Evolutionary conservation across 2,797 vertebrate species (phyloP).

Genomic region (Helarctos malayanus): DNA sequence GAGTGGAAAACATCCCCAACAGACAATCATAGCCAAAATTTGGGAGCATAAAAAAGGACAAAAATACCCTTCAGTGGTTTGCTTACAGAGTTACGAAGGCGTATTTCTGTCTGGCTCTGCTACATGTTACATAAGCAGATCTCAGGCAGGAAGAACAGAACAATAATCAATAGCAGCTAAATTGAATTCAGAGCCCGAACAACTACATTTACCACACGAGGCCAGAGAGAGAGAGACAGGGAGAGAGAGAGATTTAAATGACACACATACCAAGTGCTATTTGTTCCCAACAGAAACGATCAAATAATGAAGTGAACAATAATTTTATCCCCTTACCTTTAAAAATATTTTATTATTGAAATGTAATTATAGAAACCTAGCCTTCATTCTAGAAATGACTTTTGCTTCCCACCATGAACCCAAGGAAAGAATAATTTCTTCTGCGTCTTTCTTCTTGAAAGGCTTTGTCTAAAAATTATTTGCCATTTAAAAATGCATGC

Average conservation of each 20-base stretch:
- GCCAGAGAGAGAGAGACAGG: neutral
- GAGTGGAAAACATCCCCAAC: neutral
- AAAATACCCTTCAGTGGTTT: neutral
- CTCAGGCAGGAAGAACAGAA: constrained; percentile 36
- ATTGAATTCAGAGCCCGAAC: constrained; percentile 64
- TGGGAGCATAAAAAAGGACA: neutral
- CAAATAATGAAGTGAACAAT: neutral
- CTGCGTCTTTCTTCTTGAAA: constrained; percentile 8
- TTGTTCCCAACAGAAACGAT: neutral
- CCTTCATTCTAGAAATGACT: constrained; percentile 21
- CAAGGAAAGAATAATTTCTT: neutral
- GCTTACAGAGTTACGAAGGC: constrained; percentile 28
- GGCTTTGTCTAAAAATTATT: neutral
- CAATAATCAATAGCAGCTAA: constrained; percentile 53
- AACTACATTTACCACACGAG: constrained; percentile 42
- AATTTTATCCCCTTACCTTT: neutral
- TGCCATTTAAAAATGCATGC: neutral
- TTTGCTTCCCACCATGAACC: neutral
- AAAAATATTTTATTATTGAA: constrained; percentile 41
- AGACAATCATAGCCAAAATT: neutral
- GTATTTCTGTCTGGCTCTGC: constrained; percentile 60
- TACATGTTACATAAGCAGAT: constrained; percentile 60
- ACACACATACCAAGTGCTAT: neutral
- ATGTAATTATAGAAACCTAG: neutral
- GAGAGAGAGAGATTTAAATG: neutral